Conservation (phyloP, 2,797 vertebrate genomes). For the Anguilla anguilla region DNA sequence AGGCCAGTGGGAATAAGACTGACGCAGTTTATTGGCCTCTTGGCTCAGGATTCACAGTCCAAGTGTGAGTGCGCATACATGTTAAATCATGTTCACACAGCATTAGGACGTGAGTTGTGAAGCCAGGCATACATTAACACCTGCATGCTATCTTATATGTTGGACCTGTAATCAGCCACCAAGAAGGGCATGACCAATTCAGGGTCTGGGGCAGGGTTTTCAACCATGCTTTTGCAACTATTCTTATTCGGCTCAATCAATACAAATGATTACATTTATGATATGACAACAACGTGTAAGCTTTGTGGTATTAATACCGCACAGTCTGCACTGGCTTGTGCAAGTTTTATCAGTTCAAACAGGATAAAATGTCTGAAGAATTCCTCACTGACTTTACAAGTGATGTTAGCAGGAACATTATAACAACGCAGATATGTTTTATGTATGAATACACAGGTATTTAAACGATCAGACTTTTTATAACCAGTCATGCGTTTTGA, state of each 20-base stretch:
- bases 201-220: neutral
- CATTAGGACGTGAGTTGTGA: neutral
- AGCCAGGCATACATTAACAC: neutral
- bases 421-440: neutral
- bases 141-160: neutral
- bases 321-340: neutral
- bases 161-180: neutral
- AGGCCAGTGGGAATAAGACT: neutral
- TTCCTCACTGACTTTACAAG: neutral
- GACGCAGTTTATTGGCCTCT: neutral
- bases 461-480: too few species aligned
- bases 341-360: neutral
- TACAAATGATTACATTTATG: neutral
- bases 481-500: neutral
- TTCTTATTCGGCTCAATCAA: neutral
- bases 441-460: too few species aligned
- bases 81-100: neutral
- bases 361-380: neutral
- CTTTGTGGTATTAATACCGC: neutral
- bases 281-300: neutral
- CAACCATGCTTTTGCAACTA: neutral
- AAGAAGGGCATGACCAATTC: neutral
- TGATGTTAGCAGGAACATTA: neutral
- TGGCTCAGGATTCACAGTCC: neutral
- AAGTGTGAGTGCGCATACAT: neutral